A percentile compares a stretch with the other conserved stretches of the same genome.
These are phyloP conservation scores for Enteromius viviparus DNA, from an alignment of 2,797 vertebrate genomes.

Conservation along the genomic window DNA sequence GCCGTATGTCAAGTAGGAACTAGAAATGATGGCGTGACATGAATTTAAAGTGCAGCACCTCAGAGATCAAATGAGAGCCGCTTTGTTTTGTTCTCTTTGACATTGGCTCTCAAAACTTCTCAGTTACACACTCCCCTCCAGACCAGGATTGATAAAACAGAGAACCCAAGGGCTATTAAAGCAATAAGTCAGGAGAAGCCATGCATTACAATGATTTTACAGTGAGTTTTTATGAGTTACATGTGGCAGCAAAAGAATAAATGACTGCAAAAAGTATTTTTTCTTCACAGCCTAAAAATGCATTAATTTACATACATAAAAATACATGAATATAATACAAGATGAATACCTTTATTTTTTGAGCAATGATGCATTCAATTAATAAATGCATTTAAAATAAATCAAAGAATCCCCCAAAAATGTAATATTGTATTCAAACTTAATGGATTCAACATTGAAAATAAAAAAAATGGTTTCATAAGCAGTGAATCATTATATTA, in stretches of 20 bases:
- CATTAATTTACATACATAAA: too few relatives aligned
- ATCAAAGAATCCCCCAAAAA: not conserved
- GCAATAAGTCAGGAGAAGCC: slow-evolving; percentile 15
- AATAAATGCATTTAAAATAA: not conserved
- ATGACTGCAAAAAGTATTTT: not conserved
- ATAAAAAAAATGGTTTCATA: not conserved
- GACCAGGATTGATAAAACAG: slow-evolving; percentile 28
- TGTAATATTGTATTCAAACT: not conserved
- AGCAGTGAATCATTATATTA: not conserved
- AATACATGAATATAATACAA: too few relatives aligned
- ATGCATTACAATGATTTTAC: slow-evolving; percentile 12
- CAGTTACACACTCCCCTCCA: slow-evolving; percentile 10
- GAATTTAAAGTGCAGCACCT: slow-evolving; percentile 32
- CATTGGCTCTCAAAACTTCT: slow-evolving; percentile 14
- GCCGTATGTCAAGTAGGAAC: slow-evolving; percentile 17
- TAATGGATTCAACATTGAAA: not conserved
- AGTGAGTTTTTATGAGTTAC: not conserved
- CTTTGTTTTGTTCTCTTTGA: slow-evolving; percentile 27
- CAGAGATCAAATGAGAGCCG: slow-evolving; percentile 35
- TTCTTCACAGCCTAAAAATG: not conserved
- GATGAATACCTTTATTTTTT: not conserved
- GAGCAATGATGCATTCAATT: not conserved
- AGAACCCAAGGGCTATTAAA: slow-evolving; percentile 18
- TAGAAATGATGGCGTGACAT: slow-evolving; percentile 36
- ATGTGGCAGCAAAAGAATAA: not conserved